A percentile compares a stretch with the other conserved stretches of the same genome.
phyloP scores from a whole-genome alignment of 2,888 invertebrate species.

The Ceraclea dissimilis region DNA sequence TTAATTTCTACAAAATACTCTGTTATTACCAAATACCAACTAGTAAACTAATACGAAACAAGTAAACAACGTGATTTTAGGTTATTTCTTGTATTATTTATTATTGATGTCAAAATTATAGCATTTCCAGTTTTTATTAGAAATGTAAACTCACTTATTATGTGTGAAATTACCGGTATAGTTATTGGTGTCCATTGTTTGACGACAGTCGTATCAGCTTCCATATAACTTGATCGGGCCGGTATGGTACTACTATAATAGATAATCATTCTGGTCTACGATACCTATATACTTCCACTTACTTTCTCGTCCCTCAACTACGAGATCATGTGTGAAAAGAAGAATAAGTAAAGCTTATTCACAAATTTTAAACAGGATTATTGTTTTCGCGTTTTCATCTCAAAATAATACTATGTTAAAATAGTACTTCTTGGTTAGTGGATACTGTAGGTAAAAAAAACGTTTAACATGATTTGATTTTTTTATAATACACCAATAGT shows the following conservation, averaged over 20 bases:
- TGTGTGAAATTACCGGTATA: slow-evolving; percentile 18
- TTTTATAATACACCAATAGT: slow-evolving; percentile 1
- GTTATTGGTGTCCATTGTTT: slow-evolving; percentile 15
- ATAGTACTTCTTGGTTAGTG: too few species aligned
- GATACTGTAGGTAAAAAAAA: too few species aligned
- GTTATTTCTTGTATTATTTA: slow-evolving; percentile 1
- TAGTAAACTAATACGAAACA: slow-evolving; percentile 5
- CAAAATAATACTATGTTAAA: too few species aligned
- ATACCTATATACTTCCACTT: too few species aligned
- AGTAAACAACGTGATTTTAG: slow-evolving; percentile 8
- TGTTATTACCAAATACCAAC: slow-evolving; percentile 16
- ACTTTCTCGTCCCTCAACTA: too few species aligned
- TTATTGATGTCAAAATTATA: slow-evolving; percentile 1
- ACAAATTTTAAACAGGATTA: too few species aligned
- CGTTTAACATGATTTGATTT: slow-evolving; percentile 5
- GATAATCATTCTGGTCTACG: too few species aligned
- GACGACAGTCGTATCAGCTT: slow-evolving; percentile 1
- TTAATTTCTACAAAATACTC: slow-evolving; percentile 21
- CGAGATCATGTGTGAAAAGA: too few species aligned
- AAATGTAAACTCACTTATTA: not conserved
- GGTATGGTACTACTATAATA: not conserved
- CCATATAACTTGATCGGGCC: not conserved
- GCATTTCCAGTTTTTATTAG: not conserved
- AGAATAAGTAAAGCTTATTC: too few species aligned
- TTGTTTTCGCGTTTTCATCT: too few species aligned